Conservation (phyloP, 1,140 invertebrate species). For the Tenebrio molitor region DNA sequence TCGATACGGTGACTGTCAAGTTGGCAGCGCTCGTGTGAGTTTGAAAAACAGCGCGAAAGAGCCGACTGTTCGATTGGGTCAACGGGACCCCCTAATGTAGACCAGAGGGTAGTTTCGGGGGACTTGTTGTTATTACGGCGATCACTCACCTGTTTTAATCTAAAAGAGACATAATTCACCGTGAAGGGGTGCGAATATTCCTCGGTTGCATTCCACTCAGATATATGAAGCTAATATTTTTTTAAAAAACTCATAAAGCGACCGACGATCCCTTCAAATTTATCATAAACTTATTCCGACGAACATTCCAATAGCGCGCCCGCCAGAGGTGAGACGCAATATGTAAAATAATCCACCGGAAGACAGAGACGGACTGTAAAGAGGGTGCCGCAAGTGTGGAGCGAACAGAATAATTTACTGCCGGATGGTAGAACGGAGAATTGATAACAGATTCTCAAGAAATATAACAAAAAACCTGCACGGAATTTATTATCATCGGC, state of each 20-base stretch:
- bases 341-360: conserved; percentile 36
- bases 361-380: conserved; percentile 16
- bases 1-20: no score
- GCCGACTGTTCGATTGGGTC: no score
- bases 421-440: conserved; percentile 25
- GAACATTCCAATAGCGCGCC: conserved; percentile 27
- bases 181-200: conserved; percentile 30
- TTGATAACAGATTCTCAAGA: conserved; percentile 38
- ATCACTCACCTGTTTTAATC: conserved; percentile 36
- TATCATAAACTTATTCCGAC: conserved; percentile 29
- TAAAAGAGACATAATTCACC: conserved; percentile 24
- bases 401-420: conserved; percentile 38
- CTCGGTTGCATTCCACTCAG: conserved; percentile 25
- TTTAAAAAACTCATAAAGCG: conserved; percentile 38
- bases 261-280: conserved; percentile 29
- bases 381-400: conserved; percentile 25
- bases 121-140: conserved; percentile 33
- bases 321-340: conserved; percentile 21
- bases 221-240: conserved; percentile 40
- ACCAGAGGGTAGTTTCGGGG: no score
- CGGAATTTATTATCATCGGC: conserved; percentile 24
- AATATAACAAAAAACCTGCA: conserved; percentile 31
- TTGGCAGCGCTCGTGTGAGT: no score
- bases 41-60: no score
- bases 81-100: no score